Evolutionary conservation across 2,888 invertebrate species (phyloP).

Genomic region (Pristionchus fissidentatus): DNA sequence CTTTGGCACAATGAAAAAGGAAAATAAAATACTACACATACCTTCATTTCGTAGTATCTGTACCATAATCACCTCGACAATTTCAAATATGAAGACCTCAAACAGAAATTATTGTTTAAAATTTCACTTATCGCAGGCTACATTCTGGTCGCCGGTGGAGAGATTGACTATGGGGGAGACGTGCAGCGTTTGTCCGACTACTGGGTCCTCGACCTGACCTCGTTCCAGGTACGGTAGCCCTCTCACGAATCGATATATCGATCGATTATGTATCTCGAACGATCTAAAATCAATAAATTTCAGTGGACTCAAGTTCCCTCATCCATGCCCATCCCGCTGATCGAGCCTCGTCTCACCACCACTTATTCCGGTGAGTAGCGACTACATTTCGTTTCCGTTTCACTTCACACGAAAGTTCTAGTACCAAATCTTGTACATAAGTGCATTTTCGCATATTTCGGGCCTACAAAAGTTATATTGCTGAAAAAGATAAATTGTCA

Average conservation of each 20-base stretch:
- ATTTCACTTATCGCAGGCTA: constrained; percentile 58
- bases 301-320: constrained; percentile 73
- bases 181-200: constrained; percentile 70
- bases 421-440: not conserved
- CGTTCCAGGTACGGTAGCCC: constrained; percentile 54
- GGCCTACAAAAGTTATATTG: not conserved
- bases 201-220: constrained; percentile 71
- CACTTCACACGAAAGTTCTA: not conserved
- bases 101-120: not conserved
- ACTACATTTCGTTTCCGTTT: no score
- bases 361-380: constrained; percentile 64
- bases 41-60: no score
- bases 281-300: not conserved
- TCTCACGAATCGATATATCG: not conserved
- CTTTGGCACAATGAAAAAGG: no score
- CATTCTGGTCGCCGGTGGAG: constrained; percentile 73
- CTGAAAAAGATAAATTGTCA: constrained; percentile 43
- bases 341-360: constrained; percentile 73
- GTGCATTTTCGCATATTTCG: not conserved
- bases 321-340: constrained; percentile 72
- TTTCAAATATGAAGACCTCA: not conserved
- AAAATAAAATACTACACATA: no score
- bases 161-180: constrained; percentile 70
- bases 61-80: no score
- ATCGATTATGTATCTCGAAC: not conserved